Conservation (phyloP, 2,113 vertebrate genomes). For the Mormyrus iriodes region DNA sequence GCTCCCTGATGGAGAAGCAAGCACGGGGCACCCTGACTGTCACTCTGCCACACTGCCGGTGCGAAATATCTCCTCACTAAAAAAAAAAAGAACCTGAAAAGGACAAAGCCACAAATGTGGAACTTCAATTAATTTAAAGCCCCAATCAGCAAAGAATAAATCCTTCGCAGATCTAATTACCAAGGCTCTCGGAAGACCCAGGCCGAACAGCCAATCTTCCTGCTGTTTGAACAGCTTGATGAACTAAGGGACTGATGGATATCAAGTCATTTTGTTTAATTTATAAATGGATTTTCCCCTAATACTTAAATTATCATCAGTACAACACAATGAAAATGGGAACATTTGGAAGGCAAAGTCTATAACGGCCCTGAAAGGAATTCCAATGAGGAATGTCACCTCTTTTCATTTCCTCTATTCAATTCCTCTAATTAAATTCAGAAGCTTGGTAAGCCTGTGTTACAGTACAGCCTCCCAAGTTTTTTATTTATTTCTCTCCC, state of each 20-base stretch:
- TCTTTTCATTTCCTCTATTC: conserved; percentile 81
- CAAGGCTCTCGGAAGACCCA: conserved; percentile 90
- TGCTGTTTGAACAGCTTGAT: conserved; percentile 99
- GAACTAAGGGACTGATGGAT: conserved; percentile 99
- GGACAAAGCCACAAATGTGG: conserved; percentile 95
- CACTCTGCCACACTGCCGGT: conserved; percentile 74
- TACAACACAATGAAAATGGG: conserved; percentile 96
- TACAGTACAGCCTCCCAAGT: conserved; percentile 61
- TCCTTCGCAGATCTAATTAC: conserved; percentile 99
- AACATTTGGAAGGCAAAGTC: conserved; percentile 94
- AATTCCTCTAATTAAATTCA: conserved; percentile 88
- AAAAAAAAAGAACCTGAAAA: conserved; percentile 69
- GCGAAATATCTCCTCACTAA: conserved; percentile 81
- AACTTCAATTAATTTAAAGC: conserved; percentile 99
- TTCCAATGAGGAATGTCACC: conserved; percentile 89
- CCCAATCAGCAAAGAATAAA: conserved; percentile 98
- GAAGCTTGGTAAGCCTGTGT: conserved; percentile 73
- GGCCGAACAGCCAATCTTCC: conserved; percentile 93
- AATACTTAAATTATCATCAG: conserved; percentile 99
- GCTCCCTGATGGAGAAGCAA: conserved; percentile 74
- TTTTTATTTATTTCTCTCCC: conserved; percentile 65
- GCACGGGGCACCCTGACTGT: conserved; percentile 74
- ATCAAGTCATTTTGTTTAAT: conserved; percentile 99
- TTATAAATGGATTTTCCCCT: conserved; percentile 99
- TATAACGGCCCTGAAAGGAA: conserved; percentile 86